These are phyloP conservation scores for Drosophila subpulchrella DNA, from an alignment of 1,140 invertebrate genomes.

Conservation along the genomic window DNA sequence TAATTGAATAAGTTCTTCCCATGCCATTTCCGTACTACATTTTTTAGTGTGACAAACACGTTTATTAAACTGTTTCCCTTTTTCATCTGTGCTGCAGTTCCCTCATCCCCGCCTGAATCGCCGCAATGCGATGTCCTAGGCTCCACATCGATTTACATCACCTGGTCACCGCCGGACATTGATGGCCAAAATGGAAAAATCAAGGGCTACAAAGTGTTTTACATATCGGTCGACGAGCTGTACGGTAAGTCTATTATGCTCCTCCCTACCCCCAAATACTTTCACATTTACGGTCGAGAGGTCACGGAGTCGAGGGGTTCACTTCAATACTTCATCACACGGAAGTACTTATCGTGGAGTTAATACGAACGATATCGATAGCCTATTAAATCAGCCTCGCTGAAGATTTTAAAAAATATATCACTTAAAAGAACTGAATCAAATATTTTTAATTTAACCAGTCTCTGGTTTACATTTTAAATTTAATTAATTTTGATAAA, in stretches of 20 bases:
- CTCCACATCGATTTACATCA: conserved; percentile 93
- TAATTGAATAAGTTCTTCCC: too few relatives aligned
- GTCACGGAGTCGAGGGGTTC: neutral
- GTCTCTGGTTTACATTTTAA: too few relatives aligned
- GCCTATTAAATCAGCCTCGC: neutral
- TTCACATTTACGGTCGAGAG: conserved; percentile 5
- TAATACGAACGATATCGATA: too few relatives aligned
- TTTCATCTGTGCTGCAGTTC: conserved; percentile 86
- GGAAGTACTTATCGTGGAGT: too few relatives aligned
- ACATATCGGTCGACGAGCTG: conserved; percentile 89
- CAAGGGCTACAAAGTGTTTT: conserved; percentile 95
- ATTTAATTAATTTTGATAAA: neutral
- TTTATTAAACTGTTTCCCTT: conserved; percentile 58
- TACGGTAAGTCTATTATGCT: conserved; percentile 86
- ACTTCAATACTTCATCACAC: neutral
- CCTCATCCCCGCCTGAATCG: conserved; percentile 91
- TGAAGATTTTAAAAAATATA: neutral
- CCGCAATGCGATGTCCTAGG: conserved; percentile 91
- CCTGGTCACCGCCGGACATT: conserved; percentile 93
- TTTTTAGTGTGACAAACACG: conserved; percentile 39
- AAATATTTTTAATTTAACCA: too few relatives aligned
- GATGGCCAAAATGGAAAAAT: conserved; percentile 94
- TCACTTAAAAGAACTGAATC: neutral
- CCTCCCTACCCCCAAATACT: neutral
- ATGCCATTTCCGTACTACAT: neutral